These are phyloP conservation scores for Equus przewalskii DNA, from an alignment of 2,113 vertebrate species.

Conservation along the genomic window DNA sequence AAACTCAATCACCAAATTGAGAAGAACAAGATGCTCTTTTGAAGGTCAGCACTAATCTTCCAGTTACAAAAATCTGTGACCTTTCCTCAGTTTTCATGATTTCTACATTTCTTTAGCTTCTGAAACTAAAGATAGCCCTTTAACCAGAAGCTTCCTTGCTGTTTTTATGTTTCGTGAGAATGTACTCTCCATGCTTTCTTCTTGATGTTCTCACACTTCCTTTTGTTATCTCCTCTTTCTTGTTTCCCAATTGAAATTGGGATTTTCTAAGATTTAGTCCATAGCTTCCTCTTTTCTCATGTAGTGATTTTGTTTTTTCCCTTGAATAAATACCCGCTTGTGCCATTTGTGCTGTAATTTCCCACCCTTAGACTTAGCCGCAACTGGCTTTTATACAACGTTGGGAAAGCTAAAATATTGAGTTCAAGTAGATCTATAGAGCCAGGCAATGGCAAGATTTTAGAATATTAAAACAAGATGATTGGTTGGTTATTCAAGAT, in stretches of 20 bases:
- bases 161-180: not conserved
- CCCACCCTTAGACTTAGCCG: not conserved
- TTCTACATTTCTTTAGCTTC: not conserved
- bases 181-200: not conserved
- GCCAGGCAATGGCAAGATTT: not conserved
- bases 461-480: not conserved
- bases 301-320: not conserved
- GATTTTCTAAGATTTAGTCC: not conserved
- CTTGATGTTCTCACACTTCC: not conserved
- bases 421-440: not conserved
- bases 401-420: not conserved
- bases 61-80: not conserved
- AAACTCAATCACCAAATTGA: conserved; percentile 46
- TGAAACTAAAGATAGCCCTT: not conserved
- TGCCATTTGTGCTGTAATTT: not conserved
- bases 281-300: not conserved
- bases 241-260: not conserved
- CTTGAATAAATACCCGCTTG: not conserved
- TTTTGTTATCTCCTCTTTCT: not conserved
- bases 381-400: not conserved
- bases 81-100: not conserved
- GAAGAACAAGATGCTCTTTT: conserved; percentile 27
- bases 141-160: not conserved
- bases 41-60: conserved; percentile 61
- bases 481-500: not conserved